Evolutionary conservation across 2,888 invertebrate species (phyloP), one percentile per base, ranked within the genome.

Genomic region (Ctena decussata): DNA sequence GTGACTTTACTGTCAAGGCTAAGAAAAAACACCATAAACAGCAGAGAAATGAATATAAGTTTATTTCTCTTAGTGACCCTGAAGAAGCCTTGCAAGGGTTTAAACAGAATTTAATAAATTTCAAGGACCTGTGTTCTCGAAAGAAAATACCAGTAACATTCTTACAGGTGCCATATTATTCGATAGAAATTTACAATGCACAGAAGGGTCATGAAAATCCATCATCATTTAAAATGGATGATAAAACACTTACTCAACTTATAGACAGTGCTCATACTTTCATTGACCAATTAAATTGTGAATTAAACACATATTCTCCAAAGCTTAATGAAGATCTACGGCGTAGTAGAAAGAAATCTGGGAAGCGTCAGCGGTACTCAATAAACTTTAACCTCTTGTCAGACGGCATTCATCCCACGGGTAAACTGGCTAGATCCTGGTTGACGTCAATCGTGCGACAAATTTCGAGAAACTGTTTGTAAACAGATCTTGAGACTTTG

Each of bases 181-280:
- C 79, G 3, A 72, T 79, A n/a, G 35, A n/a, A 15, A 39, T 44
- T 21, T 80, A 71, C 60, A 80, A 80, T 74, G 32, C 35, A 44
- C 18, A 57, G 30, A 80, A 80, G 41, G 80, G 80, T 15, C 74
- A 80, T 57, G 5, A 57, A 12, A n/a, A 65, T 46, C 80, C 73
- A 21, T 41, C 39, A 12, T 27, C 5, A 0, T 80, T 74, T 57
- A 80, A 80, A 30, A n/a, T 1, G 21, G 65, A 74, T 32, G 80
- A 80, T n/a, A 24, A 60, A 12, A 24, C 71, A 41, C 35, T 80
- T 21, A 74, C 53, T 15, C 21, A 5, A 6, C 39, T 80, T 8
- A 57, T 80, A 18, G 27, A 73, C n/a, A 18, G 18, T n/a, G 69
- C 73, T 0, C 60, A 80, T 74, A 39, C 12, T 5, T 65, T 6